Base-by-base conservation (phyloP, 92 coral and sea anemone species). In the Palythoa grandis region DNA sequence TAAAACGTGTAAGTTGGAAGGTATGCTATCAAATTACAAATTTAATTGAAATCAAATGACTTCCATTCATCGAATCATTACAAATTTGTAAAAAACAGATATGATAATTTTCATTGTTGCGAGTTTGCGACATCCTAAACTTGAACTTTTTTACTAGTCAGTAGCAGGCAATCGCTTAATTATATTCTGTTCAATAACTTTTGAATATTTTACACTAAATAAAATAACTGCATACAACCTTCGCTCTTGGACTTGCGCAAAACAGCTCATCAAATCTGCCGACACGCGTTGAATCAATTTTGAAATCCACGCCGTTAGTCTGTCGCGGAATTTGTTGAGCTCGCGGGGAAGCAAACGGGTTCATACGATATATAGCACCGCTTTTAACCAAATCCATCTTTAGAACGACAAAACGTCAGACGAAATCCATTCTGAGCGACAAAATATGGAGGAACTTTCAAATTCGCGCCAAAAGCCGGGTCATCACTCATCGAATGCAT, bases 211-310 rank as follows among this genome's bases (percentile, higher is more conserved):
- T 43, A 4, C 50, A 43, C 50, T 4, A 5, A 43, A 43, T 5
- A 43, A 8, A 4, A 43, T 43, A 43, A 43, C 50, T 43, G 50
- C 50, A 43, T 8, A 43, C 50, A 43, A 95, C 98, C 96, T 93
- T 86, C 25, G 98, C 98, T 48, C 98, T 85, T 70, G 98, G 96
- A 76, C 98, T 95, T 71, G 93, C 91, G 0, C 86, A 82, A 66
- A 91, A 95, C 53, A 95, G 88, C 20, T 91, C 88, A 52, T 95
- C 94, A 76, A 95, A 95, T 22, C 87, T 12, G 70, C 0, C 52
- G 29, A 52, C 83, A 37, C 58, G 52, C 15, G 69, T 52, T 50
- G 88, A 66, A 43, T 80, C 88, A 82, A 73, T 73, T 6, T 84
- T 84, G 88, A 43, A 72, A 72, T 23, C 22, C 4, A 7, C 11